Evolutionary conservation across 1,140 invertebrate species (phyloP).

Genomic region (Mesaphorura yosii): DNA sequence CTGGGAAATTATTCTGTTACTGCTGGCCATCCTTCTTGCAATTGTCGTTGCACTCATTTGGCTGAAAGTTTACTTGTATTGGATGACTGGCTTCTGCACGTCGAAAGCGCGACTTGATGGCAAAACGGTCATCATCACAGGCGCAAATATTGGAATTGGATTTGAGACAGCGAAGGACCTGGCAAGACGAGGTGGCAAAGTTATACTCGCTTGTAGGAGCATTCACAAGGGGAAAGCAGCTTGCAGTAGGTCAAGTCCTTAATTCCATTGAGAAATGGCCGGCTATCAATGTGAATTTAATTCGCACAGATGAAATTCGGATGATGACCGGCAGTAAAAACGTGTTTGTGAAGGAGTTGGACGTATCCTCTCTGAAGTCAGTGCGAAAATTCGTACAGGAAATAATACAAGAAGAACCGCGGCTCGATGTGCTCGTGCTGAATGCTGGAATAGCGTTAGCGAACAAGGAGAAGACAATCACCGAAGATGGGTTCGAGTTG

Average conservation of each 20-base stretch:
- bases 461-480: conserved; percentile 31
- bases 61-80: conserved; percentile 36
- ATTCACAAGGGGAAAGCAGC: conserved; percentile 33
- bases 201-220: conserved; percentile 41
- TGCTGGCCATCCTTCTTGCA: background rate
- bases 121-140: conserved; percentile 44
- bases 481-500: conserved; percentile 38
- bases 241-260: conserved; percentile 14
- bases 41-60: background rate
- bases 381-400: conserved; percentile 34
- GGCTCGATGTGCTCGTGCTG: conserved; percentile 44
- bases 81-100: conserved; percentile 38
- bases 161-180: conserved; percentile 41
- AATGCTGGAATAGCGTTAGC: conserved; percentile 42
- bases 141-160: conserved; percentile 48
- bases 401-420: conserved; percentile 32
- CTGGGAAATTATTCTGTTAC: background rate
- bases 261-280: background rate
- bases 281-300: background rate
- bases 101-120: conserved; percentile 41
- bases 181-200: conserved; percentile 36
- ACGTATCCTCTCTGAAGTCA: conserved; percentile 40
- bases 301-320: conserved; percentile 19
- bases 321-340: conserved; percentile 26
- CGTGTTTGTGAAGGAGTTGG: conserved; percentile 34